Base-by-base conservation (phyloP, 1,140 invertebrate species). In the Nomia melanderi region DNA sequence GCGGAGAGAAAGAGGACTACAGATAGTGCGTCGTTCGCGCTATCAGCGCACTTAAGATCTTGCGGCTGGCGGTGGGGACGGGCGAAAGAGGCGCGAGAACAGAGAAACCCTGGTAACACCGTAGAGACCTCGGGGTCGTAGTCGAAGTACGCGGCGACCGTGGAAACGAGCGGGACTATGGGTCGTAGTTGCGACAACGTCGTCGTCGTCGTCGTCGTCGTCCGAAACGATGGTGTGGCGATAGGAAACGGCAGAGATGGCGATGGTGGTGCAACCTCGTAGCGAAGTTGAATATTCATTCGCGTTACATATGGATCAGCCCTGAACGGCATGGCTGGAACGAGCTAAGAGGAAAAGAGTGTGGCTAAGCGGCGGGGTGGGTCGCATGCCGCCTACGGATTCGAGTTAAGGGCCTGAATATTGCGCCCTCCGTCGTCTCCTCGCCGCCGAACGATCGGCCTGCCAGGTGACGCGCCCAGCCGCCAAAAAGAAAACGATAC, bases 281-380 rank as follows among this genome's bases (percentile, higher is more conserved):
- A 84, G 83, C 86, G 57, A 84, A 85, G 86, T 91, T 91, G 91
- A 92, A 92, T 92, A 92, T 92, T 92, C 90, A 92, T 91, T 91
- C 89, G 86, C 63, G 90, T 91, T 92, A 91, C 91, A 91, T 92
- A 91, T 91, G 91, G 91, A 92, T 91, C 90, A 92, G 87, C 85
- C 69, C 56, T 85, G 87, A 90, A 87, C 82, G 74, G 50, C 56
- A 65, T 60, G 71, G 71, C 41, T 66, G 81, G 77, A 80, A 69
- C 77, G 72, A 83, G 81, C 64, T 80, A 83, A 80, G 82, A 83
- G 82, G 67, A 79, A 73, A 77, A 66, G 71, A 66, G 71, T 41
- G 60, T 41, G 63, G 72, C 63, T 76, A 79, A 75, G 63, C 77
- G 72, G 66, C 44, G 33, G 33, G 50, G 63, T 69, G 82, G 57